Base-by-base conservation (phyloP, 2,797 vertebrate genomes). In the Leuciscus waleckii region DNA sequence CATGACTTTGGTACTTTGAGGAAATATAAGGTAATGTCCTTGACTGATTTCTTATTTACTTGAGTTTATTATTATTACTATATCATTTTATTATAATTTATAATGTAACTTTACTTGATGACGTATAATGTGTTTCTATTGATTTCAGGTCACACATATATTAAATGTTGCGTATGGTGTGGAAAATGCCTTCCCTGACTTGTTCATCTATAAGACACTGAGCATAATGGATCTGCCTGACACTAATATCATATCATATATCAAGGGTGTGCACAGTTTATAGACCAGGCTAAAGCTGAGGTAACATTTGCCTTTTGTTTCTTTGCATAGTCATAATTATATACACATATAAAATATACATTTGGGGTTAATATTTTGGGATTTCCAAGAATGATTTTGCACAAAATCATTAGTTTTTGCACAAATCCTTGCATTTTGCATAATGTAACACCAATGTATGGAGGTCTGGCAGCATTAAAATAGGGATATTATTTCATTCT, bases 101-200 rank as follows among this genome's bases (percentile, higher is more conserved):
- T 29, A n/a, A 37, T 63, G 61, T 69, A 49, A 37, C 54, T 43
- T 29, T 41, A 17, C 49, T 51, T 68, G 16, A 51, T 11, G 41
- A 51, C 23, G 61, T 11, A 32, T 82, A 0, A 61, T 16, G 26
- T 61, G 14, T 74, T 82, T 49, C 3, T 49, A 3, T 29, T 67
- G 23, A 13, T 82, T 87, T 75, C 91, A 99, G 98, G 96, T 99
- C 89, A 98, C 98, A 81, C 97, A 99, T 58, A 91, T 99, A 91
- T 93, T 99, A 87, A 99, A 99, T 65, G 97, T 99, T 80, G 98
- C 97, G 0, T 98, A 96, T 0, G 97, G 97, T 86, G 97, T 99
- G 84, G 96, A 98, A 91, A 99, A 99, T 86, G 93, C 94, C 81
- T 99, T 98, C 86, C 95, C 96, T 0, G 51, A 94, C 90, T 95